Conservation (phyloP, 1,140 invertebrate genomes). For the Drosophila sproati region DNA sequence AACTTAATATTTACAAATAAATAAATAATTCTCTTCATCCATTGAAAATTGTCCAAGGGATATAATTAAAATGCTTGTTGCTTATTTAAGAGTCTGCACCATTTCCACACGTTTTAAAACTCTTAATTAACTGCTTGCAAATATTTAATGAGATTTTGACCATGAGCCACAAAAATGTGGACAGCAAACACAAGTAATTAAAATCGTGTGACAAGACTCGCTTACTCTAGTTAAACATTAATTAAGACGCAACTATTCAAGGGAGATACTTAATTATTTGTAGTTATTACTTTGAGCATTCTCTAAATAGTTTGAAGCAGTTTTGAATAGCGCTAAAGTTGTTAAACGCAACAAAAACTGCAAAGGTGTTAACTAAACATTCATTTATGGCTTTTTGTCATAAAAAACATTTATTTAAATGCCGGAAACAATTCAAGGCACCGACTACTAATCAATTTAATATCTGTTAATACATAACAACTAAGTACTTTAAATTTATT, state of each 20-base stretch:
- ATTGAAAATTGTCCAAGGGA: neutral
- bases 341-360: neutral
- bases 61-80: too few relatives aligned
- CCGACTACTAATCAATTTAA: constrained; percentile 70
- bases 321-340: constrained; percentile 23
- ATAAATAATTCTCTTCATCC: too few relatives aligned
- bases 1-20: too few relatives aligned
- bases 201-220: constrained; percentile 36
- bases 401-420: constrained; percentile 40
- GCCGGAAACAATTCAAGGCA: constrained; percentile 54
- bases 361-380: too few relatives aligned
- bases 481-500: constrained; percentile 69
- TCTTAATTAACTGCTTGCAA: constrained; percentile 26
- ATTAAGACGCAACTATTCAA: constrained; percentile 2
- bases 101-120: constrained; percentile 1
- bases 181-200: constrained; percentile 24
- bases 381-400: constrained; percentile 4
- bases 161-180: constrained; percentile 37
- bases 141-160: constrained; percentile 53
- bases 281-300: neutral
- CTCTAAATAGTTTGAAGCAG: too few relatives aligned
- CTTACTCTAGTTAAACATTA: constrained; percentile 28
- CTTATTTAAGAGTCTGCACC: too few relatives aligned
- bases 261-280: neutral
- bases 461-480: constrained; percentile 59